phyloP scores from a whole-genome alignment of 2,888 invertebrate genomes.

The Diplazon laetatorius region DNA sequence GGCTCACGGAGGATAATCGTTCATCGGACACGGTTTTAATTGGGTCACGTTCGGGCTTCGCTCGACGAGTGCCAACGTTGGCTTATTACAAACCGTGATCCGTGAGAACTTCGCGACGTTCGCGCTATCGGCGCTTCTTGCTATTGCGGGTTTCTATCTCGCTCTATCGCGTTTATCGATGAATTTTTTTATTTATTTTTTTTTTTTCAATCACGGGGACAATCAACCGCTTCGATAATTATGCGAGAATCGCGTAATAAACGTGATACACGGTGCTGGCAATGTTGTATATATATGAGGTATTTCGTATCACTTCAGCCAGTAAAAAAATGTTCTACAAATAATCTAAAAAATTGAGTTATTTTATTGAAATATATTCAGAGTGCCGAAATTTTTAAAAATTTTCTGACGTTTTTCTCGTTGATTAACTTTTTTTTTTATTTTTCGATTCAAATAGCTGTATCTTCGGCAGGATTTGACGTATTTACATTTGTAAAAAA shows the following conservation, averaged over 20 bases:
- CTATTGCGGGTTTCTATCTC: conserved; percentile 55
- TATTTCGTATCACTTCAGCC: too few relatives aligned
- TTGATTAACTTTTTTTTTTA: too few relatives aligned
- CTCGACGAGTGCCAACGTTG: conserved; percentile 16
- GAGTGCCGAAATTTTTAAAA: too few relatives aligned
- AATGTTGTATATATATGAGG: too few relatives aligned
- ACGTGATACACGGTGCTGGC: background rate
- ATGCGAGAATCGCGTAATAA: background rate
- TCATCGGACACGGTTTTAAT: conserved; percentile 62
- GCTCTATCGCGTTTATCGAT: too few relatives aligned
- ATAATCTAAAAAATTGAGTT: too few relatives aligned
- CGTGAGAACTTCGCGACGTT: conserved; percentile 66
- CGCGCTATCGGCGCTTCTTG: conserved; percentile 45
- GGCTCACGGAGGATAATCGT: conserved; percentile 62
- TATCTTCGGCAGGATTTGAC: too few relatives aligned
- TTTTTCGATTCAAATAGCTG: too few relatives aligned
- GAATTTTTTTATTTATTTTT: conserved; percentile 53
- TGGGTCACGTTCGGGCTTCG: conserved; percentile 64
- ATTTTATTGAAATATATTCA: too few relatives aligned
- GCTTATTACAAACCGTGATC: conserved; percentile 60
- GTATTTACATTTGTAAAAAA: too few relatives aligned
- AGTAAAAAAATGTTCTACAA: too few relatives aligned
- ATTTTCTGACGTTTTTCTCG: too few relatives aligned
- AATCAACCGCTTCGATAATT: background rate
- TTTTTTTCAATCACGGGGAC: background rate